phyloP scores from a whole-genome alignment of 2,888 invertebrate species.

The Agelastica alni region DNA sequence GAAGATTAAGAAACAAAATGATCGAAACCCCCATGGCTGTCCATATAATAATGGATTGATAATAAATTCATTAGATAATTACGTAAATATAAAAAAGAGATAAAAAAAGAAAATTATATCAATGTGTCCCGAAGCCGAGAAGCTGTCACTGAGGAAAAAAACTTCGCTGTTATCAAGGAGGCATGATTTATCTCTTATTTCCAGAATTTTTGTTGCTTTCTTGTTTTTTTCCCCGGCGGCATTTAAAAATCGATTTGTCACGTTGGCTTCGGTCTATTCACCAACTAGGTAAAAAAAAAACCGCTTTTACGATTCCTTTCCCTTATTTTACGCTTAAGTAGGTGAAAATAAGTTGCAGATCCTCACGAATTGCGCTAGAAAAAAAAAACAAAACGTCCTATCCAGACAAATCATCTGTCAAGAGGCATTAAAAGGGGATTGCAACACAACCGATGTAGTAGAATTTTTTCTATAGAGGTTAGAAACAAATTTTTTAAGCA shows the following conservation, averaged over 20 bases:
- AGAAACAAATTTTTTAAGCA: too few species aligned
- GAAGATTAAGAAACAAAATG: too few species aligned
- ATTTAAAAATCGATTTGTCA: conserved; percentile 35
- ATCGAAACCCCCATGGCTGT: conserved; percentile 3
- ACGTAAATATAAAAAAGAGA: too few species aligned
- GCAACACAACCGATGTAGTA: too few species aligned
- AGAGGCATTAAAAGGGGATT: too few species aligned
- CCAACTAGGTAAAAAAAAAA: conserved; percentile 21
- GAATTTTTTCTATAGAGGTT: too few species aligned
- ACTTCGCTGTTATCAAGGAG: conserved; percentile 25
- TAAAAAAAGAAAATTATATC: conserved; percentile 21
- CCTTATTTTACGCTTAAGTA: conserved; percentile 10
- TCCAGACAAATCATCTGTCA: too few species aligned
- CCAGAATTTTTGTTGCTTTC: conserved; percentile 30
- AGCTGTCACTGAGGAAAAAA: conserved; percentile 15
- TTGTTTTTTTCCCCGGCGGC: conserved; percentile 28
- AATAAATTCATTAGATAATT: conserved; percentile 19
- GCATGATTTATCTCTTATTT: conserved; percentile 32
- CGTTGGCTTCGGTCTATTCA: conserved; percentile 23
- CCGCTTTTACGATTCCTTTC: conserved; percentile 15
- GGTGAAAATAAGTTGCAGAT: conserved; percentile 2
- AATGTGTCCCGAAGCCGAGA: conserved; percentile 19
- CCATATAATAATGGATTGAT: conserved; percentile 23
- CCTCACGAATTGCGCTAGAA: too few species aligned
- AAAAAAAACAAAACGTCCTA: too few species aligned